Evolutionary conservation across 2,888 invertebrate genomes (phyloP).

Genomic region (Acleris literana): DNA sequence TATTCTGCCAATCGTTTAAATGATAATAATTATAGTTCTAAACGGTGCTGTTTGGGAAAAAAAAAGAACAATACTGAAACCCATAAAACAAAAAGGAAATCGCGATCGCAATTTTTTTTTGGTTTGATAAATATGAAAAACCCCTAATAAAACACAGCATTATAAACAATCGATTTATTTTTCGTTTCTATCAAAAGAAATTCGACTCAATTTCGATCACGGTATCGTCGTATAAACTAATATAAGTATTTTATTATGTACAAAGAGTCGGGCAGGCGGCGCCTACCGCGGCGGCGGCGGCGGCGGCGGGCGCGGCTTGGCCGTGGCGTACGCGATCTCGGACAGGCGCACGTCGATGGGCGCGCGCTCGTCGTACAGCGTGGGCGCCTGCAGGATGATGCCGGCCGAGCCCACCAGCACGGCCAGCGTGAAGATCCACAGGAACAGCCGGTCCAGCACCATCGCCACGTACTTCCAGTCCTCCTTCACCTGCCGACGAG

Average conservation of each 20-base stretch:
- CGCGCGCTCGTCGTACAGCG: constrained; percentile 94
- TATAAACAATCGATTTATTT: constrained; percentile 75
- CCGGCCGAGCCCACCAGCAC: constrained; percentile 97
- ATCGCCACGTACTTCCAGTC: constrained; percentile 99
- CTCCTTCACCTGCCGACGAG: constrained; percentile 90
- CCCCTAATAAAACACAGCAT: constrained; percentile 35
- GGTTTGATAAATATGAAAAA: too few species aligned
- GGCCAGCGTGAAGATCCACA: constrained; percentile 98
- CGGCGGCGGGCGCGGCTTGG: constrained; percentile 87
- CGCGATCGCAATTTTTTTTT: too few species aligned
- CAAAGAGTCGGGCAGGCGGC: constrained; percentile 41
- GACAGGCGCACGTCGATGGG: constrained; percentile 94
- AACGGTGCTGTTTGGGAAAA: too few species aligned
- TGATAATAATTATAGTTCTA: too few species aligned
- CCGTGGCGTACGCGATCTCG: constrained; percentile 94
- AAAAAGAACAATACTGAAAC: too few species aligned
- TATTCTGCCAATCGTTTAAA: too few species aligned
- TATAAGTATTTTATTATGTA: constrained; percentile 65
- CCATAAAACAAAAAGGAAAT: too few species aligned
- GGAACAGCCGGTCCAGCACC: constrained; percentile 97
- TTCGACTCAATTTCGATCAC: constrained; percentile 74
- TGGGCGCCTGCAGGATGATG: constrained; percentile 97
- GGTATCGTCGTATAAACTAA: constrained; percentile 76
- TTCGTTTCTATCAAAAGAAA: constrained; percentile 82
- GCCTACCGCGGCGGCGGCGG: constrained; percentile 49